phyloP scores from a whole-genome alignment of 2,888 invertebrate genomes.

The Pyrrhia umbra region DNA sequence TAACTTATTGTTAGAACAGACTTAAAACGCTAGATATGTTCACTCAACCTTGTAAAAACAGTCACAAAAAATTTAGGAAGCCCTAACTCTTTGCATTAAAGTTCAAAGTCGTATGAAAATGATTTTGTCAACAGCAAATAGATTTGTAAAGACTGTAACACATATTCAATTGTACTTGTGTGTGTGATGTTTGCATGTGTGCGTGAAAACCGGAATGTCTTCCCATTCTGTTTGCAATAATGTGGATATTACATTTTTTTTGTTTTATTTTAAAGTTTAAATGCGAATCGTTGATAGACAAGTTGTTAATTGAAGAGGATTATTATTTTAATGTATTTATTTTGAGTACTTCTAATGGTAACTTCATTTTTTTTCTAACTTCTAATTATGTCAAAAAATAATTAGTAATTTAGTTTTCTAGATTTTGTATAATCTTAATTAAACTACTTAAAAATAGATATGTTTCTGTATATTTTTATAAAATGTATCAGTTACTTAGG shows the following conservation, averaged over 20 bases:
- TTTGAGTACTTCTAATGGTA: too few species aligned
- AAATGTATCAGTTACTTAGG: too few species aligned
- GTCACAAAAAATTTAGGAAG: not conserved
- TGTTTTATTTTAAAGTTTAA: not conserved
- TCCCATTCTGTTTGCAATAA: constrained; percentile 58
- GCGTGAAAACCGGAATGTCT: constrained; percentile 70
- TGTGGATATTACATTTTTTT: constrained; percentile 37
- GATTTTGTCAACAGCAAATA: constrained; percentile 1
- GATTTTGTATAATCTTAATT: too few species aligned
- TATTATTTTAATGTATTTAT: too few species aligned
- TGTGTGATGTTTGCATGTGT: constrained; percentile 39
- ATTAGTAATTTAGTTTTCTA: too few species aligned
- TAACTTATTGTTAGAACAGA: constrained; percentile 22
- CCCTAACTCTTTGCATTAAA: accelerated
- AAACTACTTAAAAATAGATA: too few species aligned
- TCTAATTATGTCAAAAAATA: too few species aligned
- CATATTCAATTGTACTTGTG: constrained; percentile 39
- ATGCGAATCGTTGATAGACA: constrained; percentile 1
- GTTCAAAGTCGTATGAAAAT: constrained; percentile 12
- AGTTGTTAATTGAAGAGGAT: not conserved
- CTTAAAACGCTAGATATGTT: constrained; percentile 39
- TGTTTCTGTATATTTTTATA: too few species aligned
- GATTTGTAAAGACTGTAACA: constrained; percentile 37
- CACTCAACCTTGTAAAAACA: constrained; percentile 5
- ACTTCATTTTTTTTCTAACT: too few species aligned